Evolutionary conservation across 2,888 invertebrate genomes (phyloP), one percentile per base, ranked within the genome.

Genomic region (Acronicta leporina): DNA sequence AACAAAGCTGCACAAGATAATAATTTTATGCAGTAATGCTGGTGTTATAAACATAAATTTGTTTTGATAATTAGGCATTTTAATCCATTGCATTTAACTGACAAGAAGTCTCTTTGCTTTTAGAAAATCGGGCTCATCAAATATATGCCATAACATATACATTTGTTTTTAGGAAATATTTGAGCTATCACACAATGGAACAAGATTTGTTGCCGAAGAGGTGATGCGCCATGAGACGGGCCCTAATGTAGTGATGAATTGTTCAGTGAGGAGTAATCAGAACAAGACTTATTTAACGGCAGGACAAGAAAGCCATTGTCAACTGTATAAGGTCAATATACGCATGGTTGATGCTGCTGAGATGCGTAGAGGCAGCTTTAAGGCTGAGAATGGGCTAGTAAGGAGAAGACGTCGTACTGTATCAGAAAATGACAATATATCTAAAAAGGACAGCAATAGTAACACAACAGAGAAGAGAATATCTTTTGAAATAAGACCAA

Each of bases 251-350:
- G 98, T 98, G 0, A 99, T 99, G 99, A 98, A 98, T 84, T 97
- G 97, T 86, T 96, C 97, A 0, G 96, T 97, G 6, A 95, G 95
- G 63, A 96, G 95, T 74, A 95, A 96, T 72, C 96, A 96, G 44
- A 97, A 97, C 78, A 96, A 96, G 80, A 97, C 96, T 13, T 97
- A 97, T 89, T 91, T 99, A 51, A 97, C 97, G 1, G 98, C 98
- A 9, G 99, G 99, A 0, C 97, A 98, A 90, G 98, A 99, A 91
- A 98, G 97, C 70, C 97, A 98, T 82, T 98, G 98, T 84, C 98
- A 98, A 86, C 93, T 98, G 79, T 98, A 98, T 85, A 96, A 95
- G 84, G 97, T 98, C 5, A 95, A 95, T 88, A 91, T 95, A 76
- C 92, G 95, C 83, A 94, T 95, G 88, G 89, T 95, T 11, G 93